Evolutionary conservation across 2,888 invertebrate genomes (phyloP), one percentile per base, ranked within the genome.

Genomic region (Orchestes rusci): DNA sequence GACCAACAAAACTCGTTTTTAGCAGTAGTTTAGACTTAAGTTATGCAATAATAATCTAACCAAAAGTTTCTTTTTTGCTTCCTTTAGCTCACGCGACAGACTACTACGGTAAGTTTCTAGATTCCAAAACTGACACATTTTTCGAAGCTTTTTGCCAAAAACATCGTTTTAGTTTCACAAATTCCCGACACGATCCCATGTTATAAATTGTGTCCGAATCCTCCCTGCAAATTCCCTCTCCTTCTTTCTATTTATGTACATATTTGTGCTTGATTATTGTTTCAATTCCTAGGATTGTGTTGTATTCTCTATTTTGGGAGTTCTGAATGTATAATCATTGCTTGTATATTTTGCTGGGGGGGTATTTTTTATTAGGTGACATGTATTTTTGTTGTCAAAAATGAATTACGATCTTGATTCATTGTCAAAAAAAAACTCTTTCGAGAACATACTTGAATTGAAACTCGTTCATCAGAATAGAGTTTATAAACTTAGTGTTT

Each of bases 41-140:
- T n/a, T n/a, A n/a, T n/a, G n/a, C n/a, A n/a, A n/a, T n/a, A n/a
- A 39, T 28, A 10, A 33, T 40, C 40, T 48, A 44, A 48, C 34
- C n/a, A 12, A 56, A 56, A 52, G 53, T 56, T 58, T 60, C 56
- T 60, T 63, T 65, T 67, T 59, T 65, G 64, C 62, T 66, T 62
- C 60, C 61, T 63, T 63, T 73, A 90, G 93, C 92, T 77, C 92
- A 91, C 82, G 89, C 92, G 71, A 89, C 93, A 80, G 94, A 93
- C 79, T 94, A 94, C 78, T 94, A 94, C 90, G 94, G 94, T 95
- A 90, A 93, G 94, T 92, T 80, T 77, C 19, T 35, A 41, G 48
- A 45, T 48, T 48, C 20, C 34, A 16, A 36, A 39, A n/a, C n/a
- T n/a, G n/a, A n/a, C n/a, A n/a, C 13, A 29, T 38, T 47, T 45